Percentiles rank a stretch among this genome's conserved stretches.
Conservation (phyloP, 92 coral and sea anemone genomes). For the Ricordea florida region DNA sequence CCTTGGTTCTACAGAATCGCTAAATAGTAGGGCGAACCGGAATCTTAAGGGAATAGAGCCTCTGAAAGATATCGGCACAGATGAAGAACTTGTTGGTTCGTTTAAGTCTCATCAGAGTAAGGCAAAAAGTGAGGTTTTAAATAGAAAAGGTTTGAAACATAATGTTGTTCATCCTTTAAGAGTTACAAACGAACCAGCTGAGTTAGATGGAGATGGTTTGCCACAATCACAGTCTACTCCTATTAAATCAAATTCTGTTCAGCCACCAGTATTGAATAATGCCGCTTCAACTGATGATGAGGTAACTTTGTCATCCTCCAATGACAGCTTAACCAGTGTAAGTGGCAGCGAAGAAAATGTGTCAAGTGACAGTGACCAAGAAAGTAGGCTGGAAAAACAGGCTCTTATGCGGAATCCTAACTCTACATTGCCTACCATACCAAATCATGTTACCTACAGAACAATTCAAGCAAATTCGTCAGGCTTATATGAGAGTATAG, state of each 20-base stretch:
- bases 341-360: constrained; percentile 72
- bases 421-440: constrained; percentile 78
- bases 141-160: not conserved
- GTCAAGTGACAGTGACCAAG: constrained; percentile 38
- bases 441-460: constrained; percentile 16
- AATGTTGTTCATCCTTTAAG: constrained; percentile 32
- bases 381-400: constrained; percentile 14
- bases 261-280: not conserved
- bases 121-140: constrained; percentile 31
- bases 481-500: constrained; percentile 6
- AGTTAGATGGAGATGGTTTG: not conserved
- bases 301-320: constrained; percentile 49
- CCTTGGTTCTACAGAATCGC: constrained; percentile 50
- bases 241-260: not conserved
- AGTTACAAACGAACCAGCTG: constrained; percentile 17
- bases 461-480: constrained; percentile 11
- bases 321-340: constrained; percentile 89
- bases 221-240: constrained; percentile 19
- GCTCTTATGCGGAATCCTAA: constrained; percentile 62
- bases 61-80: constrained; percentile 55
- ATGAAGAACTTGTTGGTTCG: constrained; percentile 45
- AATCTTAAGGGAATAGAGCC: constrained; percentile 74
- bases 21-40: constrained; percentile 46
- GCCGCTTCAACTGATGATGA: constrained; percentile 38
- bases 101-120: constrained; percentile 68